Base-by-base conservation (phyloP, 2,888 invertebrate genomes). In the Ectemnius cavifrons region DNA sequence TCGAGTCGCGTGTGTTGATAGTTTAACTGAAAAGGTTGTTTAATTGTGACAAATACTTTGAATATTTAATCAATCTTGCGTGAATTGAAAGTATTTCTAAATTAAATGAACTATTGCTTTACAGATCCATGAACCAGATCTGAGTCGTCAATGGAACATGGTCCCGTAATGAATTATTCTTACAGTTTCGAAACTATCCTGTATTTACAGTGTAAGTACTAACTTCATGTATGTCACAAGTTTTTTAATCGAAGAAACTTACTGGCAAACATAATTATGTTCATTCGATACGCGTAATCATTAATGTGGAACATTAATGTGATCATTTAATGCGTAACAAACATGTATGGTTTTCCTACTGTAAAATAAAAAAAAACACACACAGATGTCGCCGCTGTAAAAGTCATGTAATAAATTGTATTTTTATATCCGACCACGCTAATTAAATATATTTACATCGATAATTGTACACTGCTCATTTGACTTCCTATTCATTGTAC, bases 1-100 rank as follows among this genome's bases (percentile, higher is more conserved):
- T 84, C 94, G 98, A 63, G 95, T 98, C 95, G 96, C 96, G 14
- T 98, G 98, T 86, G 93, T 94, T 82, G 98, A 99, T 90, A 92
- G 94, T 81, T 95, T 98, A 74, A 96, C 96, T 1, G 91, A 93
- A 75, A 94, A 95, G 94, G 97, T 97, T 37, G 13, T 28, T 37
- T 28, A 37, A 23, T 23, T 37, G 0, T 11, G 2, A 28, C 14
- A 6, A 4, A 60, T 4, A 28, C n/a, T n/a, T 60, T 28, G 2
- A 4, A n/a, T 4, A 92, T 58, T 11, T 28, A 0, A n/a, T 23
- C 11, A 47, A 49, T 49, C 37, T 18, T 65, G 4, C 5, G 37
- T 59, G 14, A 27, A 28, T 58, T 14, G 13, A 20, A 45, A 18
- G 52, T 37, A 14, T 13, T 18, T 49, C 8, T 63, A 20, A 69